A percentile compares a stretch with the other conserved stretches of the same genome.
Evolutionary conservation across 2,888 invertebrate genomes (phyloP).

Genomic region (Drosophila kambysellisi): DNA sequence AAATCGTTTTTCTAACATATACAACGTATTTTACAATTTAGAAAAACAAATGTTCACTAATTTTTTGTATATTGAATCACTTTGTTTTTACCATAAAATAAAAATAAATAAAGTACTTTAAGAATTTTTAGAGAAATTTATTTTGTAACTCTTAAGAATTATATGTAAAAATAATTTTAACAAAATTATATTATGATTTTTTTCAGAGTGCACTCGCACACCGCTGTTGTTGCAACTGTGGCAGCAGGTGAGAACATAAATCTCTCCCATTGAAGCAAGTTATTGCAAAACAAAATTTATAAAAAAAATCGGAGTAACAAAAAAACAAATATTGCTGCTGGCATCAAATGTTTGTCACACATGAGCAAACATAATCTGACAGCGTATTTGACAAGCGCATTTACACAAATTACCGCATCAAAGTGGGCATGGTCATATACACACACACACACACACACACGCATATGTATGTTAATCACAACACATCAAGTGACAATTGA

Average conservation of each 20-base stretch:
- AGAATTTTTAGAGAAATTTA: neutral
- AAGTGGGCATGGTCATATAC: conserved; percentile 47
- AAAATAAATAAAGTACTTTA: neutral
- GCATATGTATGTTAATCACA: conserved; percentile 69
- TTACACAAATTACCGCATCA: conserved; percentile 73
- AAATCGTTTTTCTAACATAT: neutral
- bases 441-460: conserved; percentile 22
- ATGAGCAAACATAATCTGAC: conserved; percentile 67
- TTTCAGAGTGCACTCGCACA: neutral
- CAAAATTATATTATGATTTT: neutral
- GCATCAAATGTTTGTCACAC: conserved; percentile 46
- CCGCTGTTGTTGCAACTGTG: conserved; percentile 8
- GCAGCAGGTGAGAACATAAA: conserved; percentile 75
- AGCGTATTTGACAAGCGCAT: conserved; percentile 71
- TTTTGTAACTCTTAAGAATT: neutral
- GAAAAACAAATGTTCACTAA: neutral
- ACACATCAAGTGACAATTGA: conserved; percentile 80
- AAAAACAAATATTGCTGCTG: conserved; percentile 3
- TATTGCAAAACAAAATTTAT: conserved; percentile 36
- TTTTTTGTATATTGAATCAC: neutral
- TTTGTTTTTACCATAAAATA: neutral
- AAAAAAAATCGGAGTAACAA: neutral
- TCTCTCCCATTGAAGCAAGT: conserved; percentile 56
- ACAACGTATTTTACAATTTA: neutral
- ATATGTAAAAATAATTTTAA: neutral